A percentile compares a stretch with the other conserved stretches of the same genome.
Conservation (phyloP, 2,888 invertebrate genomes). For the Eilema sororculum region DNA sequence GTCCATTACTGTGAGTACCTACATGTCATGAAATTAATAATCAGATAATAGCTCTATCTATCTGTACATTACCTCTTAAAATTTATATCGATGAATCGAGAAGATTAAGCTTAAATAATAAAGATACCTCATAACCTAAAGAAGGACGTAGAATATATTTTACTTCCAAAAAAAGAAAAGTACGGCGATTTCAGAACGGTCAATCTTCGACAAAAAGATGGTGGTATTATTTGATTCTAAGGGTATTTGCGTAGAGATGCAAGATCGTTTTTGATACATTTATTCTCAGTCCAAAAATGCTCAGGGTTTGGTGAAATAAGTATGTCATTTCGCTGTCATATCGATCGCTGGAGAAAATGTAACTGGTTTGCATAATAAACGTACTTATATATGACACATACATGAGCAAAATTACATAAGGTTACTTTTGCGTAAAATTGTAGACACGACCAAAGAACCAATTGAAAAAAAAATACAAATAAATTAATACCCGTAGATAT, state of each 20-base stretch:
- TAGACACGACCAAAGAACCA: neutral
- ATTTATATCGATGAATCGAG: too few relatives aligned
- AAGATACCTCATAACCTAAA: neutral
- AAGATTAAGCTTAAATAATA: too few relatives aligned
- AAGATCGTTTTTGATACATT: neutral
- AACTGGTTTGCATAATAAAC: neutral
- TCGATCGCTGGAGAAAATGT: neutral
- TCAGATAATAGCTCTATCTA: neutral
- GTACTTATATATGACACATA: neutral
- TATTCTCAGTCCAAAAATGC: neutral
- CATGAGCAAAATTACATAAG: neutral
- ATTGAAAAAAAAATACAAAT: neutral
- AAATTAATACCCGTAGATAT: neutral
- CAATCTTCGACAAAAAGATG: too few relatives aligned
- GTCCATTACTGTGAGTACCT: neutral
- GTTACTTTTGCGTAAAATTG: neutral
- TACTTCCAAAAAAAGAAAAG: too few relatives aligned
- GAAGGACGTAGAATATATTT: neutral
- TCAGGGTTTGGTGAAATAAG: neutral
- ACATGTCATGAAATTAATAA: neutral
- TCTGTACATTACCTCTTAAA: too few relatives aligned
- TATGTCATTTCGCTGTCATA: neutral
- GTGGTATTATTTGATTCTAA: too few relatives aligned
- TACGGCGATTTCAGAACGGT: neutral
- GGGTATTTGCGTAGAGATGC: too few relatives aligned